Evolutionary conservation across 2,113 vertebrate genomes (phyloP).

Genomic region (Toxotes jaculatrix): DNA sequence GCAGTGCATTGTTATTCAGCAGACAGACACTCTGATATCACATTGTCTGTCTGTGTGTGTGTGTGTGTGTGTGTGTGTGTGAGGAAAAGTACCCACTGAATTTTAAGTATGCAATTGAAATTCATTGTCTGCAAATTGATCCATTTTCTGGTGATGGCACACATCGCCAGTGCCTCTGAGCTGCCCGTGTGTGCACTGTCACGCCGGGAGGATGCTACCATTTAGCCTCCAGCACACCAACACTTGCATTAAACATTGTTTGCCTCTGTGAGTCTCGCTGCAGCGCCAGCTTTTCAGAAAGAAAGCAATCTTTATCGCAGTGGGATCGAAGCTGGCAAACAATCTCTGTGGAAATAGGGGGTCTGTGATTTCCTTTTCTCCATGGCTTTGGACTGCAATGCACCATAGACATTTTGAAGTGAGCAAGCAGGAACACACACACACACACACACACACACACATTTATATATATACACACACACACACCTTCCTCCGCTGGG

Average conservation of each 20-base stretch:
- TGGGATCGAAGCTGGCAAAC: constrained; percentile 72
- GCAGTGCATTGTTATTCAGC: constrained; percentile 31
- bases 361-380: constrained; percentile 75
- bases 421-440: constrained; percentile 55
- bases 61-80: constrained; percentile 1
- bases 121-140: constrained; percentile 52
- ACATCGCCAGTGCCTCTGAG: constrained; percentile 6
- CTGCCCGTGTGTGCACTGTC: constrained; percentile 9
- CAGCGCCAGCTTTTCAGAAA: constrained; percentile 58
- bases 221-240: constrained; percentile 25
- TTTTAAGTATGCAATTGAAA: constrained; percentile 63
- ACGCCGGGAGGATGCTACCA: constrained; percentile 26
- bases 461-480: constrained; percentile 65
- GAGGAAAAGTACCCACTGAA: constrained; percentile 42
- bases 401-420: constrained; percentile 62
- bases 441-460: constrained; percentile 56
- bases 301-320: constrained; percentile 80
- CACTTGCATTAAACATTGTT: constrained; percentile 52
- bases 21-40: constrained; percentile 29
- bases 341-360: constrained; percentile 78
- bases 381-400: constrained; percentile 59
- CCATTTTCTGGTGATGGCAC: constrained; percentile 41
- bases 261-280: constrained; percentile 36
- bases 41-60: neutral
- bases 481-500: constrained; percentile 79